Conservation (phyloP, 2,113 vertebrate genomes). For the Hippocampus comes region DNA sequence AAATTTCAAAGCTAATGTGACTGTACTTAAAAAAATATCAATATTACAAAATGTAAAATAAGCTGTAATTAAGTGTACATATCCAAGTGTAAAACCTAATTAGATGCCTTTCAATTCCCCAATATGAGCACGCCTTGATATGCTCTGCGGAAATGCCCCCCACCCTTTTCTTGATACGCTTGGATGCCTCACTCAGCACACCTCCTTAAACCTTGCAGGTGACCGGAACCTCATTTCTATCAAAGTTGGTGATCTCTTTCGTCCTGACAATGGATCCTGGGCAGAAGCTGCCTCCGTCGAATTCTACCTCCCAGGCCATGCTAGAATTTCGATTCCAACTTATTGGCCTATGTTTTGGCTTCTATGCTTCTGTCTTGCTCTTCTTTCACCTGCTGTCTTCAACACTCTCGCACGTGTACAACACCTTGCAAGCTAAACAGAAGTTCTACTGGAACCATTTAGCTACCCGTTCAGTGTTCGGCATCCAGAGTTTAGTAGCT, state of each 20-base stretch:
- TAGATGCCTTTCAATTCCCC: too few species aligned
- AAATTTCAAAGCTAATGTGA: too few species aligned
- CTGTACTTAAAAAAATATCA: too few species aligned
- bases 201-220: constrained; percentile 14
- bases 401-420: constrained; percentile 75
- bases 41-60: too few species aligned
- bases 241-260: not conserved
- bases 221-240: not conserved
- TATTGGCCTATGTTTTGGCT: constrained; percentile 75
- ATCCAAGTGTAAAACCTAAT: too few species aligned
- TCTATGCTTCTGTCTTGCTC: constrained; percentile 81
- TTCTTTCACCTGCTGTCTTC: constrained; percentile 79
- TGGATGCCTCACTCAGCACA: too few species aligned
- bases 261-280: constrained; percentile 35
- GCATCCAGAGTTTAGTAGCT: constrained; percentile 79
- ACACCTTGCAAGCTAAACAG: constrained; percentile 77
- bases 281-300: constrained; percentile 6
- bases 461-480: constrained; percentile 83
- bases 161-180: too few species aligned
- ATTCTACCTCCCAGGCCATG: constrained; percentile 52
- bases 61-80: too few species aligned
- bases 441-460: constrained; percentile 96
- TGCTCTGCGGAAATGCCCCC: too few species aligned
- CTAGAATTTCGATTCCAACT: constrained; percentile 75
- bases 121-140: too few species aligned